phyloP scores from a whole-genome alignment of 53 echinoderm and acorn worm genomes.

The Luidia sarsii region DNA sequence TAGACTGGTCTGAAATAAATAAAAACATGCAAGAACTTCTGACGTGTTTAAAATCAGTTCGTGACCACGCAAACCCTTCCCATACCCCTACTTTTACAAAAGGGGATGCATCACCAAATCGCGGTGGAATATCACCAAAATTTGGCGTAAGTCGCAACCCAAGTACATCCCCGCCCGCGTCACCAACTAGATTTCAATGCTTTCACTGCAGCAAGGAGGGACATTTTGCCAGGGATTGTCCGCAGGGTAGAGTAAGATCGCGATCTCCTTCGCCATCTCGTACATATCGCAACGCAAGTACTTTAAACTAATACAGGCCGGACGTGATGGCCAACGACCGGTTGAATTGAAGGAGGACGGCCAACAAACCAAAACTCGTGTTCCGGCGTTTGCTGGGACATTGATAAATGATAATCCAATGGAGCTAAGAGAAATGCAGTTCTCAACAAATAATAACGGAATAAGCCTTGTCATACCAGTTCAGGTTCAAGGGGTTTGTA shows the following conservation, averaged over 20 bases:
- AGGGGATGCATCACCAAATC: neutral
- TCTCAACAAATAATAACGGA: neutral
- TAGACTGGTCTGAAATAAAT: neutral
- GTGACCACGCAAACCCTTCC: neutral
- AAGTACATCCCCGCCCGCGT: neutral
- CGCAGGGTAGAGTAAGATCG: neutral
- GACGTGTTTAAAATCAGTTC: neutral
- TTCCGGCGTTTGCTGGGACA: neutral
- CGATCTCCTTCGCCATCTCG: neutral
- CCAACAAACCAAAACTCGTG: neutral
- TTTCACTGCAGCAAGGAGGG: neutral
- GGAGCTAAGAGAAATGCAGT: neutral
- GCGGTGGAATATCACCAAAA: neutral
- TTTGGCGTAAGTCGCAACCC: neutral
- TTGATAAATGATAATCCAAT: too few species aligned
- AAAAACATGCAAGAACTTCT: neutral
- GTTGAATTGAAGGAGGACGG: neutral
- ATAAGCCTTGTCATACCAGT: constrained; percentile 15
- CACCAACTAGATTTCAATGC: neutral
- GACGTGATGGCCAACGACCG: constrained; percentile 7
- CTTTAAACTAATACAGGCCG: neutral
- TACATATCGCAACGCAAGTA: neutral
- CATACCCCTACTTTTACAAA: neutral
- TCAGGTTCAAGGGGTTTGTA: neutral
- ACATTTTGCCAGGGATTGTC: neutral